These are phyloP conservation scores for Microcaecilia unicolor DNA, from an alignment of 2,797 vertebrate genomes.

Conservation along the genomic window DNA sequence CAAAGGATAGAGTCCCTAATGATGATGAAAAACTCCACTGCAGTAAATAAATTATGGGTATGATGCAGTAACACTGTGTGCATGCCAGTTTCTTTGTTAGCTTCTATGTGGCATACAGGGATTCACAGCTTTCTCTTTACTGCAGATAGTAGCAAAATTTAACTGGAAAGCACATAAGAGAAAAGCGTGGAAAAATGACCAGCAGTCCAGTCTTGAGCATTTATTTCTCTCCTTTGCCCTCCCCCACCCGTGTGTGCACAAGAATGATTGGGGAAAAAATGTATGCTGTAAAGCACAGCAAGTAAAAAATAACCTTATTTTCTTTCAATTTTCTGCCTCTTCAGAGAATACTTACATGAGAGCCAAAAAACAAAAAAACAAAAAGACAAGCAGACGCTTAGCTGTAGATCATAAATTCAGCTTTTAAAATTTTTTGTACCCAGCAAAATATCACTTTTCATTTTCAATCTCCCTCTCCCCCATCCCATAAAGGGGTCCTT, in stretches of 20 bases:
- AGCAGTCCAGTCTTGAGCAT: not conserved
- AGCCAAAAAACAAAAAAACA: no score
- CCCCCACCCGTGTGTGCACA: not conserved
- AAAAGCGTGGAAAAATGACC: not conserved
- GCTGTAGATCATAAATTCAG: no score
- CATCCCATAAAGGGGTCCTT: no score
- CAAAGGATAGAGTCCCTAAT: constrained; percentile 18
- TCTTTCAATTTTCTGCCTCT: no score
- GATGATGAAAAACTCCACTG: constrained; percentile 5
- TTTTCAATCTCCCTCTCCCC: no score
- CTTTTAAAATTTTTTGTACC: no score
- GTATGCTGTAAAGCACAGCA: no score
- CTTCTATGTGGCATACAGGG: constrained; percentile 10
- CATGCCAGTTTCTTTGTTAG: constrained; percentile 17
- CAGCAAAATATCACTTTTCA: no score
- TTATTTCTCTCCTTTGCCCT: not conserved
- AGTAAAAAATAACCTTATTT: no score
- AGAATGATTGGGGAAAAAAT: no score
- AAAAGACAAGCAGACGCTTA: no score
- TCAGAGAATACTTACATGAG: no score
- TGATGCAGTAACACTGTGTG: constrained; percentile 7
- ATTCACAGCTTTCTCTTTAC: constrained; percentile 16
- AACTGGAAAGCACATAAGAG: constrained; percentile 14
- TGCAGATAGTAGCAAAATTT: not conserved
- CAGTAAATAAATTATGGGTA: constrained; percentile 23